Conservation (phyloP, 2,113 vertebrate genomes). For the Apodemus sylvaticus region DNA sequence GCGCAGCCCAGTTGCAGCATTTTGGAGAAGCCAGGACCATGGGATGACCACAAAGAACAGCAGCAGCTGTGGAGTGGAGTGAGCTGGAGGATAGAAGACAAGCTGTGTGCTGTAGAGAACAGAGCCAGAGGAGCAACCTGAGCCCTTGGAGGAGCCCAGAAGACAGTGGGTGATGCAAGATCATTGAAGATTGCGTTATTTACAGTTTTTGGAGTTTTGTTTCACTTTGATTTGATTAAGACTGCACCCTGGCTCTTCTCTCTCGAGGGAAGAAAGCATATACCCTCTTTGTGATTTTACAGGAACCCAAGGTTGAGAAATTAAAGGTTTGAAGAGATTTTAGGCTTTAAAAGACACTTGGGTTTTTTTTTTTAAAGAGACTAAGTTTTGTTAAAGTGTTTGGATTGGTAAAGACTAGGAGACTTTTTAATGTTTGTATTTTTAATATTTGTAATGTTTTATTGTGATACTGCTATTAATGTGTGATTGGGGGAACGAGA, state of each 20-base stretch:
- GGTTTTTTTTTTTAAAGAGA: neutral
- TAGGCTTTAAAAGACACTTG: neutral
- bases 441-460: neutral
- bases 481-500: neutral
- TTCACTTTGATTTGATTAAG: neutral
- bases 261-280: neutral
- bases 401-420: neutral
- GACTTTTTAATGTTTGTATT: neutral
- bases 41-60: neutral
- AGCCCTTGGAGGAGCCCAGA: neutral
- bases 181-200: neutral
- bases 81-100: neutral
- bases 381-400: neutral
- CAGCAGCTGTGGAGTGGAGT: neutral
- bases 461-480: neutral
- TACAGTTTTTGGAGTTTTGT: neutral
- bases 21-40: neutral
- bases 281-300: neutral
- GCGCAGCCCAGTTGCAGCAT: neutral
- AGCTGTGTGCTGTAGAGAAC: neutral
- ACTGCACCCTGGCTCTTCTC: neutral
- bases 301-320: neutral
- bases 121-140: neutral
- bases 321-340: neutral
- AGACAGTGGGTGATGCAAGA: neutral